Conservation (phyloP, 2,797 vertebrate species). For the Astyanax mexicanus region DNA sequence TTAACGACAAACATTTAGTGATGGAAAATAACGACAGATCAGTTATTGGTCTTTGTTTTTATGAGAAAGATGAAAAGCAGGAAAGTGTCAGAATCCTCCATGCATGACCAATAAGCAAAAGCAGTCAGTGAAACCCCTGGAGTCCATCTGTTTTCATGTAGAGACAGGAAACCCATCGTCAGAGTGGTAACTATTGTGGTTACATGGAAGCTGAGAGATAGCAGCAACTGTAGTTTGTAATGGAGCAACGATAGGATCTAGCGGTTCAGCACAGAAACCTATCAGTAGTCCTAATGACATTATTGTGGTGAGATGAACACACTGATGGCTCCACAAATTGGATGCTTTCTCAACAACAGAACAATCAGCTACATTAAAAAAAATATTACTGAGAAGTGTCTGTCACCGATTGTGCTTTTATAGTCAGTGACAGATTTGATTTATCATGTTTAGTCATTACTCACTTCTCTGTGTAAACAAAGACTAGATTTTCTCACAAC, state of each 20-base stretch:
- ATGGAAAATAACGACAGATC: not conserved
- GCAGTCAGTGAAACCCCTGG: not conserved
- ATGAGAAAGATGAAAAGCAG: not conserved
- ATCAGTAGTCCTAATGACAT: not conserved
- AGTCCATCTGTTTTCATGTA: not conserved
- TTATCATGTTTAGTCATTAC: too few species aligned
- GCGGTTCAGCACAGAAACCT: not conserved
- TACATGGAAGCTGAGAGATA: not conserved
- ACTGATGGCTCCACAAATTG: not conserved
- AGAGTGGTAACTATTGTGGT: not conserved
- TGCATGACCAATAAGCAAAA: not conserved
- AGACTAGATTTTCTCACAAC: too few species aligned
- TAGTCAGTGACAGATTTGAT: too few species aligned
- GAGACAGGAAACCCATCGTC: not conserved
- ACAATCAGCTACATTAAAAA: too few species aligned
- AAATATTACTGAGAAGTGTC: too few species aligned
- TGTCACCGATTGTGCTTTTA: too few species aligned
- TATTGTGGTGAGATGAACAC: not conserved
- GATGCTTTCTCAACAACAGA: not conserved
- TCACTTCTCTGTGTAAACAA: too few species aligned
- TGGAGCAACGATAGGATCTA: slow-evolving; percentile 18
- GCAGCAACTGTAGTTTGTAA: not conserved
- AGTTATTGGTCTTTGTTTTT: not conserved
- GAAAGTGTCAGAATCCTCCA: not conserved
- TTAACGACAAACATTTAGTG: too few species aligned